Base-by-base conservation (phyloP, 2,797 vertebrate species). In the Numenius phaeopus region DNA sequence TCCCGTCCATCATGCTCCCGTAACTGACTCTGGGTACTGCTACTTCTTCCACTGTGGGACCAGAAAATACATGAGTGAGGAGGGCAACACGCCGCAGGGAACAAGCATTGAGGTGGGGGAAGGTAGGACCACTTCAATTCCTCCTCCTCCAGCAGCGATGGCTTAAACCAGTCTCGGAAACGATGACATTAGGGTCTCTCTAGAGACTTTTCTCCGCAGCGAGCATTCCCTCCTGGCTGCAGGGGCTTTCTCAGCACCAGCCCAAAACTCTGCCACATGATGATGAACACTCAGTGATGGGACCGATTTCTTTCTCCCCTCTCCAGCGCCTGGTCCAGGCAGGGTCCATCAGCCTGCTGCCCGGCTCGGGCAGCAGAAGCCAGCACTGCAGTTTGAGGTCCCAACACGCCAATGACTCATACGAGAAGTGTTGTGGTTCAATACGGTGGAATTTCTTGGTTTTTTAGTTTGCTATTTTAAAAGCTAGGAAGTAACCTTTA, bases 401-500 rank as follows among this genome's bases (percentile, higher is more conserved):
- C 30, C 40, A 70, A 32, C 54, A 24, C 0, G 0, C 5, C 0
- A 0, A 5, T 70, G 72, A 94, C 49, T 93, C 92, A 80, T 2
- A 24, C 1, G 8, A 87, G 69, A 80, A 67, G 66, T 4, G 2
- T 0, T 40, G 40, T 57, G 52, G 71, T 30, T 95, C 1, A 2
- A 65, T 37, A 61, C 0, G 0, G 77, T 66, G 42, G 58, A 88
- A 90, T 76, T 89, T 76, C 65, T 89, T 44, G 50, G 24, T 4
- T 49, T 11, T 78, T 4, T 50, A 64, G 47, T 47, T 75, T 72
- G 65, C 44, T 78, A 87, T 89, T 97, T 95, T 46, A 81, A 82
- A 89, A 87, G 71, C 57, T 72, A 88, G 32, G 76, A 89, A 86
- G 55, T 34, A 92, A 95, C 69, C 59, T 77, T 91, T 72, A 73